These are phyloP conservation scores for Spea multiplicata DNA, from an alignment of 2,113 vertebrate genomes.

Conservation along the genomic window DNA sequence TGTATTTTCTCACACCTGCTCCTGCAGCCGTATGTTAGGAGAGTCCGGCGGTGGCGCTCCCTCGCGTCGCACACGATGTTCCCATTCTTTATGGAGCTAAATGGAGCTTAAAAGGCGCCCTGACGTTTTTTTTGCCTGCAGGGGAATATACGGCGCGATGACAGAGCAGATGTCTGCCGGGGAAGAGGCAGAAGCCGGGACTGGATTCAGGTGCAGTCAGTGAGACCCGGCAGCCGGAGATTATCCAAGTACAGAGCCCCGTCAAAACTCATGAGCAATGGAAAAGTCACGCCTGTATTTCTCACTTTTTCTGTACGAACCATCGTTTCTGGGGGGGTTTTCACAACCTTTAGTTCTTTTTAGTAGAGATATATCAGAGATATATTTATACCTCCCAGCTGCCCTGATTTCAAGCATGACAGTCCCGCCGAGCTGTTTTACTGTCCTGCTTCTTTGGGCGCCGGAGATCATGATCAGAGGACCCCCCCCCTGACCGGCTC, in stretches of 20 bases:
- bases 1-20: slow-evolving; percentile 1
- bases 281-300: no score
- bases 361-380: no score
- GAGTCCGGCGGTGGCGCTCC: neutral
- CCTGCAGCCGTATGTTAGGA: slow-evolving; percentile 15
- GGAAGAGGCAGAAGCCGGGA: neutral
- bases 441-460: no score
- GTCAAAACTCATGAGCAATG: neutral
- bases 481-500: no score
- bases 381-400: no score
- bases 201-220: neutral
- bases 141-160: slow-evolving; percentile 32
- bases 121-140: slow-evolving; percentile 29
- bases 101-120: slow-evolving; percentile 30
- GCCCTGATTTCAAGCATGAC: no score
- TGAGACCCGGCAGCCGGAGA: neutral
- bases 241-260: neutral
- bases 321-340: no score
- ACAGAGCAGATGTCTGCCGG: slow-evolving; percentile 25
- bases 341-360: no score
- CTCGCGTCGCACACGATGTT: slow-evolving; percentile 27
- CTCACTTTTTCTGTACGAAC: no score
- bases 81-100: slow-evolving; percentile 39
- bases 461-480: no score
- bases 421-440: no score